Conservation (phyloP, 2,797 vertebrate species). For the Melanotaenia maccullochi region DNA sequence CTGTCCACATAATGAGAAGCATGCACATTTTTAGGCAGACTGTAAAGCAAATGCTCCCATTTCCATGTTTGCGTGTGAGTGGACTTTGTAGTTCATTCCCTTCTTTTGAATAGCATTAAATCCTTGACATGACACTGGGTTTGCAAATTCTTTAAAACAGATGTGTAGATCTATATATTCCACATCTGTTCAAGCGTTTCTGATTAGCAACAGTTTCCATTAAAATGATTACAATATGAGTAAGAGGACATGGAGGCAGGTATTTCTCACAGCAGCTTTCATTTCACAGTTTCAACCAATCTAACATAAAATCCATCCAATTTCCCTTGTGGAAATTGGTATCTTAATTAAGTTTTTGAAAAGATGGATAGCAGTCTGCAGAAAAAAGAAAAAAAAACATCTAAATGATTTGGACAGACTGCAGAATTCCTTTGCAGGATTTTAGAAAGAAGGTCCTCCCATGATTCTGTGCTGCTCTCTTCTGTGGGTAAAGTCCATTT, state of each 20-base stretch:
- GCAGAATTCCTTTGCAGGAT: neutral
- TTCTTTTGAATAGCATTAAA: neutral
- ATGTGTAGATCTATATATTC: neutral
- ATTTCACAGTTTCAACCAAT: constrained; percentile 28
- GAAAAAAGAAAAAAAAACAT: constrained; percentile 2
- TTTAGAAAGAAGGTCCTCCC: neutral
- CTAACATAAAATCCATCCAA: constrained; percentile 28
- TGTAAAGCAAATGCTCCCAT: constrained; percentile 1
- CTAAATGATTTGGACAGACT: neutral
- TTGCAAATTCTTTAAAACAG: neutral
- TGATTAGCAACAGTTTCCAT: no score
- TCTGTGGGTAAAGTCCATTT: constrained; percentile 4
- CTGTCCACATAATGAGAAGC: constrained; percentile 2
- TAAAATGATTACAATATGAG: neutral
- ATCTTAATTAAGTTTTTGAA: constrained; percentile 36
- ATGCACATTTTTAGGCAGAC: constrained; percentile 16
- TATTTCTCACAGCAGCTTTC: constrained; percentile 10
- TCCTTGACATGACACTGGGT: neutral
- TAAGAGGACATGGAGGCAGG: neutral
- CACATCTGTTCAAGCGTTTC: neutral
- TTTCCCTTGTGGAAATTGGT: constrained; percentile 3
- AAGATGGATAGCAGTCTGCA: constrained; percentile 9
- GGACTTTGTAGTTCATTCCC: constrained; percentile 3
- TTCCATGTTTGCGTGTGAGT: constrained; percentile 3
- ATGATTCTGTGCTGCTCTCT: constrained; percentile 7